Conservation (phyloP, 2,888 invertebrate species). For the Cecidostiba fungosa region DNA sequence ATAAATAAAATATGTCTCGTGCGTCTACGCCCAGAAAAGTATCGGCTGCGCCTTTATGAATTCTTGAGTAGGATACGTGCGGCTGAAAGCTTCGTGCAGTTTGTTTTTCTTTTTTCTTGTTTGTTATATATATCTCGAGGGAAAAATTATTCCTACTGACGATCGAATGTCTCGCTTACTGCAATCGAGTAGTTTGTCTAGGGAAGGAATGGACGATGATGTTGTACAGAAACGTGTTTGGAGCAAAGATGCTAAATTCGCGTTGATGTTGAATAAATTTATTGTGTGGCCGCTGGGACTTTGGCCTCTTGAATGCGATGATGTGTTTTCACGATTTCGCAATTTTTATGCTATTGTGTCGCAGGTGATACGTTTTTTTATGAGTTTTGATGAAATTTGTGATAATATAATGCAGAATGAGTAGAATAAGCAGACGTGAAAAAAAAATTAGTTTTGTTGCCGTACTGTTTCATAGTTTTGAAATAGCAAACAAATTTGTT, state of each 20-base stretch:
- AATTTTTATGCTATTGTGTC: slow-evolving; percentile 30
- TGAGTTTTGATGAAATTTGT: too few relatives aligned
- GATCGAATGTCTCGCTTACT: neutral
- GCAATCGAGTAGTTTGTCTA: neutral
- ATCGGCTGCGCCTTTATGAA: slow-evolving; percentile 19
- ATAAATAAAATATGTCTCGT: slow-evolving; percentile 31
- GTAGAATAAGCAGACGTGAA: too few relatives aligned
- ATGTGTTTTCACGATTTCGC: slow-evolving; percentile 63
- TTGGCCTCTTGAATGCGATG: slow-evolving; percentile 66
- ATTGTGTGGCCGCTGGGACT: slow-evolving; percentile 66
- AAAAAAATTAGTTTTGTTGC: neutral
- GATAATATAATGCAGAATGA: too few relatives aligned
- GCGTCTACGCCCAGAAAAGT: slow-evolving; percentile 23
- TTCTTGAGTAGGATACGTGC: neutral
- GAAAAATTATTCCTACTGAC: neutral
- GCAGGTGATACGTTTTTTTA: slow-evolving; percentile 50
- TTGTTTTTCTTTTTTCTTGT: neutral
- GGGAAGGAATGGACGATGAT: neutral
- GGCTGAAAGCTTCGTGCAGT: neutral
- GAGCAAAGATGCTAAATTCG: slow-evolving; percentile 64
- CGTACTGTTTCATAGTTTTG: too few relatives aligned
- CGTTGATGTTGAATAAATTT: slow-evolving; percentile 65
- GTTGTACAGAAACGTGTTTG: slow-evolving; percentile 28
- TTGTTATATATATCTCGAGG: neutral
- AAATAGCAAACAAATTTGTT: too few relatives aligned